Conservation (phyloP, 2,113 vertebrate genomes). For the Hypomesus transpacificus region DNA sequence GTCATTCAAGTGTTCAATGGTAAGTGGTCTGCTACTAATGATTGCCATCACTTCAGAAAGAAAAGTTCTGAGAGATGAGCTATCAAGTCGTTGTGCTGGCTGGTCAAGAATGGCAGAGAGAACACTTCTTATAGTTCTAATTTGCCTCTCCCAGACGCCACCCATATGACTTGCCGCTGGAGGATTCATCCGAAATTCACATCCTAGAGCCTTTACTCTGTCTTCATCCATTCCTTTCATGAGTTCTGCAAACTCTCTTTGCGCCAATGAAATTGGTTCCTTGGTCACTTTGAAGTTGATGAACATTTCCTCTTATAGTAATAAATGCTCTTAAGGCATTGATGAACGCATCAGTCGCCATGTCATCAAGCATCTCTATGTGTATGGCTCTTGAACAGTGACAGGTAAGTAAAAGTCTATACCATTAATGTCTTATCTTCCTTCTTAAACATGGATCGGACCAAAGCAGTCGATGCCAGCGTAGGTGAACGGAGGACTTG, state of each 20-base stretch:
- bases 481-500: background rate
- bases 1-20: conserved; percentile 7
- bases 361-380: conserved; percentile 6
- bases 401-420: conserved; percentile 19
- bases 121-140: conserved; percentile 14
- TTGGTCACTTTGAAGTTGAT: background rate
- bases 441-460: background rate
- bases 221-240: conserved; percentile 9
- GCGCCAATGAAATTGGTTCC: conserved; percentile 8
- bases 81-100: conserved; percentile 18
- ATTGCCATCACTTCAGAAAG: conserved; percentile 27
- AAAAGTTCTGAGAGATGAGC: conserved; percentile 12
- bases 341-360: conserved; percentile 11
- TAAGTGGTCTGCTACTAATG: conserved; percentile 21
- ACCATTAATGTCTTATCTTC: conserved; percentile 1
- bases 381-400: conserved; percentile 18
- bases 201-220: conserved; percentile 5
- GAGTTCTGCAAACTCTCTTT: conserved; percentile 1
- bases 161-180: conserved; percentile 13
- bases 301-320: conserved; percentile 8
- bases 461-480: background rate
- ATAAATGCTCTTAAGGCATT: conserved; percentile 6
- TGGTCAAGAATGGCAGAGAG: conserved; percentile 18
- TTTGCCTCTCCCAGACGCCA: conserved; percentile 16
- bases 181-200: conserved; percentile 25